Evolutionary conservation across 2,888 invertebrate genomes (phyloP), one percentile per base, ranked within the genome.

Genomic region (Lasioglossum pauxillum): DNA sequence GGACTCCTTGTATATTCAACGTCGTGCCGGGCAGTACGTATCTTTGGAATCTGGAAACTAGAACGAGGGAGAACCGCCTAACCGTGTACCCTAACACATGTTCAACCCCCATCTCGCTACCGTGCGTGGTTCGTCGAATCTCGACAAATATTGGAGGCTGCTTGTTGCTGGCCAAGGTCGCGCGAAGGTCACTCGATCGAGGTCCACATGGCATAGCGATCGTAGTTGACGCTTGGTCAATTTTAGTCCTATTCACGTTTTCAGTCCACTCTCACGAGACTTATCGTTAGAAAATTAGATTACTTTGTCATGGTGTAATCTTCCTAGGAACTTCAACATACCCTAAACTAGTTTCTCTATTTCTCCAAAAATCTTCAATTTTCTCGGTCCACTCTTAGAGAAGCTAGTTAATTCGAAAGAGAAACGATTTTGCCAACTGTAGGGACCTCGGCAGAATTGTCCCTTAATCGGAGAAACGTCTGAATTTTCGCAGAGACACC

Each of bases 1-100:
- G 96, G 88, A 96, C 96, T 87, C 98, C 98, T 1, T 98, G 98
- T 93, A 95, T 98, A 80, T 98, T 98, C 95, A 97, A 97, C 95
- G 96, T 98, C 83, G 96, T 98, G 92, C 97, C 98, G 92, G 98
- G 98, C 91, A 97, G 98, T 98, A 96, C 96, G 91, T 85, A 44
- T 10, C 72, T 38, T 80, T 67, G 49, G 71, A 64, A 82, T 67
- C 64, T 60, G 19, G 80, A 53, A 75, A 75, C 41, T 60, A 19
- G 46, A 71, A 71, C 60, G 16, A 67, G 60, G 35, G 19, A 31
- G 67, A 31, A 67, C 8, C 35, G 1, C 19, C 19, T 27, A 27
- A 5, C 27, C 27, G 23, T 53, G 23, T n/a, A 4, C n/a, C n/a
- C 10, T 10, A 53, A 53, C 10, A n/a, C 53, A 53, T n/a, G 53